Evolutionary conservation across 1,140 invertebrate genomes (phyloP), one percentile per base, ranked within the genome.

Genomic region (Neuroterus valhalla): DNA sequence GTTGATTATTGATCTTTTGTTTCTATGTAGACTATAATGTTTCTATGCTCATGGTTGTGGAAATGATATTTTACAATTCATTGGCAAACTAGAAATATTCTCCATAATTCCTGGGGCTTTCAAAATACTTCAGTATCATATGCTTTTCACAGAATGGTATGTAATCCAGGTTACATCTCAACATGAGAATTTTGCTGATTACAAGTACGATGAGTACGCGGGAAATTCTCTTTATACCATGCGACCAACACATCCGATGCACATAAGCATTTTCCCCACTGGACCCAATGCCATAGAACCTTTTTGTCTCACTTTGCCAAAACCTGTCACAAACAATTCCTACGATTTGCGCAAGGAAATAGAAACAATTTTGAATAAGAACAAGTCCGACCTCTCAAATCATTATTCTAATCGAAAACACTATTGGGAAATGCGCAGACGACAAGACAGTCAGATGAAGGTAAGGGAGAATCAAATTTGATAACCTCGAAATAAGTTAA

Each of bases 391-490:
- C 55, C 77, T 90, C n/a, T 75, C 82, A 67, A 75, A 80, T 68
- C 68, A 75, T 76, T 90, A 89, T 69, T 68, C 66, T 0, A 84
- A 90, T 46, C 88, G 91, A 14, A 81, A 87, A 48, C 87, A 91
- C 55, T 93, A 93, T 74, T 93, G 92, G 92, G 89, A 85, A 71
- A 89, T 90, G 79, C 83, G 92, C 17, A 87, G 89, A 38, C 89
- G 89, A 42, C 91, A 92, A 71, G 91, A 93, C 82, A 79, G 86
- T 14, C 88, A 87, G 69, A 92, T 93, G 90, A 92, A 91, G 89
- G 92, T 93, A 84, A 75, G 50, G 1, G 10, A 38, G 31, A 38
- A 38, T 38, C 4, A 38, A 10, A 38, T 38, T 38, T 38, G 10
- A 38, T 38, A 8, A 8, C 1, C 31, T 8, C 4, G 10, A 0